phyloP scores from a whole-genome alignment of 1,140 invertebrate species.

The Aporrectodea caliginosa region DNA sequence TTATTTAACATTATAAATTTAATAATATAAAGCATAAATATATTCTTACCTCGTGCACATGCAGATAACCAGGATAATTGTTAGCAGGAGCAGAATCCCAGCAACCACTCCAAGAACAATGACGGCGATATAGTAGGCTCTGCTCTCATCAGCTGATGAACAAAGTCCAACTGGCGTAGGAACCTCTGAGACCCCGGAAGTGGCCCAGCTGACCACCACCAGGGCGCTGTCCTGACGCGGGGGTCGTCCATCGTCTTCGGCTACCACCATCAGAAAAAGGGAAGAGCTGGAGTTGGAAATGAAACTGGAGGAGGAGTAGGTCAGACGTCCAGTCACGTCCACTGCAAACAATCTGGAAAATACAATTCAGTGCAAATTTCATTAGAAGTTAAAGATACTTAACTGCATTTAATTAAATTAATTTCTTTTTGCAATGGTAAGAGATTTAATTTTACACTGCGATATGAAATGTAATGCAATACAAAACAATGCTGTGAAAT shows the following conservation, averaged over 20 bases:
- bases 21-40: no score
- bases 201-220: not conserved
- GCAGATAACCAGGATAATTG: not conserved
- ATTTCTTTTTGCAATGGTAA: no score
- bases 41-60: not conserved
- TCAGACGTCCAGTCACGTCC: not conserved
- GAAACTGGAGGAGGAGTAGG: not conserved
- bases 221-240: not conserved
- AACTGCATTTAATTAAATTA: no score
- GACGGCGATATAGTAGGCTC: not conserved
- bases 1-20: no score
- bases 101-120: not conserved
- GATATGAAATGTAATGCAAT: no score
- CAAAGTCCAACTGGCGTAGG: not conserved
- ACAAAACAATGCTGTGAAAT: no score
- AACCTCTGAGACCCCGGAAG: not conserved
- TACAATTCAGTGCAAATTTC: no score
- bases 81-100: not conserved
- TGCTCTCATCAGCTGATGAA: not conserved
- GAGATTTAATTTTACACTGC: no score
- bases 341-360: not conserved
- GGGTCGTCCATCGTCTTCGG: not conserved
- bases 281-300: not conserved
- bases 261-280: not conserved
- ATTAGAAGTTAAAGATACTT: no score